Conservation (phyloP, 2,888 invertebrate species). For the Zhuqinia jingwanae region DNA sequence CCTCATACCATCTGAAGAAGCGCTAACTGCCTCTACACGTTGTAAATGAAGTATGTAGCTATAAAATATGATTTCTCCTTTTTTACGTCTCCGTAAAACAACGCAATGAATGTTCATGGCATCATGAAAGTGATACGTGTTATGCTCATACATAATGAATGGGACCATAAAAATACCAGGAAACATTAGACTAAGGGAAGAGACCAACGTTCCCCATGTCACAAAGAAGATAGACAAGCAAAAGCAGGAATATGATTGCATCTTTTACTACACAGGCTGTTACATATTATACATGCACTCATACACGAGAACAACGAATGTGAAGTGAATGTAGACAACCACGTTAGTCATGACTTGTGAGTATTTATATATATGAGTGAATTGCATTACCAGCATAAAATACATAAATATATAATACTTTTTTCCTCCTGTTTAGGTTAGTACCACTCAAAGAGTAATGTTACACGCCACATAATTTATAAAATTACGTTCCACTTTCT, state of each 20-base stretch:
- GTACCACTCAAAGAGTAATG: constrained; percentile 18
- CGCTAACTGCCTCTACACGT: not conserved
- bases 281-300: no score
- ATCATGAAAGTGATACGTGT: constrained; percentile 41
- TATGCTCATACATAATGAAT: constrained; percentile 32
- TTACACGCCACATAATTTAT: constrained; percentile 31
- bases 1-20: not conserved
- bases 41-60: not conserved
- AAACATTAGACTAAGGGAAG: not conserved
- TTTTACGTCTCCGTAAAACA: constrained; percentile 57
- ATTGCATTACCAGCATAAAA: not conserved
- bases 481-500: constrained; percentile 19
- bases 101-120: constrained; percentile 62
- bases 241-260: not conserved
- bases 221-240: constrained; percentile 27
- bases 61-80: constrained; percentile 50
- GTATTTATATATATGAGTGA: not conserved
- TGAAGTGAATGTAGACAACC: not conserved
- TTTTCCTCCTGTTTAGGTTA: constrained; percentile 42
- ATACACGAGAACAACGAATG: not conserved
- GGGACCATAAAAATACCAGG: constrained; percentile 48
- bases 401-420: not conserved
- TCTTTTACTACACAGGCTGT: no score
- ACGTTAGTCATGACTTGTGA: not conserved
- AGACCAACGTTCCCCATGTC: constrained; percentile 21